Conservation (phyloP, 1,140 invertebrate genomes). For the Zaprionus taronus region DNA sequence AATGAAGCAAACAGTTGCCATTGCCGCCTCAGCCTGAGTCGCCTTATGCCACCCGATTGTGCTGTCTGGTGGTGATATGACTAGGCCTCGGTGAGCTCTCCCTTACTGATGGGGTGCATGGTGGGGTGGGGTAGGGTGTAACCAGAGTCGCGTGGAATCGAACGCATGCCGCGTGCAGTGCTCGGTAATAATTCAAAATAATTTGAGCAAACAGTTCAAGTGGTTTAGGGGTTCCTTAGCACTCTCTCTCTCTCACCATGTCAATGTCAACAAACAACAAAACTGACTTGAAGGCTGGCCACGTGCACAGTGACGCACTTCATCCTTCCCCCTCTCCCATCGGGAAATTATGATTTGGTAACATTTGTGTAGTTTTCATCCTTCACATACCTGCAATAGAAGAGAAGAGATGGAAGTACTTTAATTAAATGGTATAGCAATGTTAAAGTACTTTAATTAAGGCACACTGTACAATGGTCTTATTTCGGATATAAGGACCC, state of each 20-base stretch:
- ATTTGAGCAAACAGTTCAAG: slow-evolving; percentile 73
- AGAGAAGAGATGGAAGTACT: slow-evolving; percentile 20
- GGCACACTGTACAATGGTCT: neutral
- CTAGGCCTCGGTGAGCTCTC: neutral
- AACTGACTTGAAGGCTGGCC: slow-evolving; percentile 28
- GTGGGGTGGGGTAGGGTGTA: slow-evolving; percentile 17
- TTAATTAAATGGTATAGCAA: slow-evolving; percentile 73
- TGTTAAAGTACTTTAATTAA: slow-evolving; percentile 9
- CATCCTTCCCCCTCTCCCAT: neutral
- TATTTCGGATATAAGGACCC: slow-evolving; percentile 10
- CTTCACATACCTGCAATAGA: slow-evolving; percentile 62
- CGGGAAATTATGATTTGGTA: neutral
- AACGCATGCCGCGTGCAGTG: slow-evolving; percentile 31
- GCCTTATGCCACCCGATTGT: slow-evolving; percentile 28
- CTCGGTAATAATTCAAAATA: slow-evolving; percentile 61
- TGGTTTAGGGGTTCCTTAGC: slow-evolving; percentile 39
- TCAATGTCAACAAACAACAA: slow-evolving; percentile 15
- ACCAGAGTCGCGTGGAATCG: slow-evolving; percentile 55
- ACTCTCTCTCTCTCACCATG: neutral
- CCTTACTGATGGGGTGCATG: too few relatives aligned
- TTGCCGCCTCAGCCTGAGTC: neutral
- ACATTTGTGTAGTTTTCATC: slow-evolving; percentile 5
- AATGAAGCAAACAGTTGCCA: slow-evolving; percentile 35
- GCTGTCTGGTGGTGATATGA: neutral
- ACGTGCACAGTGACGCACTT: slow-evolving; percentile 45